phyloP scores from a whole-genome alignment of 2,888 invertebrate genomes.

The Deilephila porcellus region DNA sequence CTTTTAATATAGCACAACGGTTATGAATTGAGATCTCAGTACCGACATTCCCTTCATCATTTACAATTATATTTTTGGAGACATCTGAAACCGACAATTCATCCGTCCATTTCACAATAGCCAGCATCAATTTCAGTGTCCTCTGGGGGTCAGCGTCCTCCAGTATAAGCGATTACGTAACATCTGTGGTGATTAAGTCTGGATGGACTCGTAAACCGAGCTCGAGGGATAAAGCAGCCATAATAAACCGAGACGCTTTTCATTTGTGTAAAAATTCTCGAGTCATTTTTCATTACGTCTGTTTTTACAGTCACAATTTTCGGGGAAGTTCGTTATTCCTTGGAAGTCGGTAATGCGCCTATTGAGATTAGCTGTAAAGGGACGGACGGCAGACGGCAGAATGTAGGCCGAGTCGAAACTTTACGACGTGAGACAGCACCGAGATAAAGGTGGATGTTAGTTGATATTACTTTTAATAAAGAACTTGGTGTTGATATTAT shows the following conservation, averaged over 20 bases:
- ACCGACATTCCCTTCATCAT: too few relatives aligned
- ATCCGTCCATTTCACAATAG: too few relatives aligned
- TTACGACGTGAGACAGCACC: background rate
- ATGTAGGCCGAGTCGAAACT: background rate
- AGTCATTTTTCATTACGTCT: constrained; percentile 20
- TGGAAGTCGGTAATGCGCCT: constrained; percentile 1
- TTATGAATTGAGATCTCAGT: too few relatives aligned
- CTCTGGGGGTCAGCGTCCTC: background rate
- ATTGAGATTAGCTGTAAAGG: constrained; percentile 16
- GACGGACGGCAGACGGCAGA: background rate
- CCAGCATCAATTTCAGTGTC: background rate
- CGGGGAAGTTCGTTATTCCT: constrained; percentile 11
- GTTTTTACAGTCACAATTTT: background rate
- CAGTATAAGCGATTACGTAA: background rate
- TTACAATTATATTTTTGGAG: too few relatives aligned
- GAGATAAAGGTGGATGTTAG: background rate
- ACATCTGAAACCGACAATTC: too few relatives aligned
- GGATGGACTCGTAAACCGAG: constrained; percentile 22
- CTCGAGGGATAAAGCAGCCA: background rate
- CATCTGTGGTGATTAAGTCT: background rate
- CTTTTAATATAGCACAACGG: too few relatives aligned
- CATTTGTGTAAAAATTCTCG: constrained; percentile 15
- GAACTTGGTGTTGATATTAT: background rate
- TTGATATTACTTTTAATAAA: background rate
- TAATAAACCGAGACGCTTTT: background rate